phyloP scores from a whole-genome alignment of 2,888 invertebrate genomes.

The Melanostoma mellinum region DNA sequence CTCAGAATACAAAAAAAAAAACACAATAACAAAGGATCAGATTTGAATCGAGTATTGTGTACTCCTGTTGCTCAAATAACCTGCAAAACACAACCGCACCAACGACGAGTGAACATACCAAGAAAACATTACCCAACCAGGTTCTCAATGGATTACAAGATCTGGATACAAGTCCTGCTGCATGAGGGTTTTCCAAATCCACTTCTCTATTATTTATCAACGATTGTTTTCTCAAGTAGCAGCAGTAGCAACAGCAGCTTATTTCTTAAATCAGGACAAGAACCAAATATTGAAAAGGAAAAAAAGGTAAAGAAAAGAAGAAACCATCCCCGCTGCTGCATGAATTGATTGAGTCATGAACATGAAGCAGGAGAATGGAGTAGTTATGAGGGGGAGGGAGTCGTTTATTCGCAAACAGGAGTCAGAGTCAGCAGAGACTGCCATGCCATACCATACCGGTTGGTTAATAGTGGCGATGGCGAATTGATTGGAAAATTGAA shows the following conservation, averaged over 20 bases:
- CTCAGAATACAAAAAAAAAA: no score
- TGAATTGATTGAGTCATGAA: conserved; percentile 17
- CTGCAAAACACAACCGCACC: no score
- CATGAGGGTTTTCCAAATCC: conserved; percentile 19
- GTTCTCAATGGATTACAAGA: conserved; percentile 52
- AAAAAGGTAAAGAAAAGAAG: conserved; percentile 5
- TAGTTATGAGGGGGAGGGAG: not conserved
- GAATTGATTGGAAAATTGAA: conserved; percentile 73
- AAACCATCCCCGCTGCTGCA: not conserved
- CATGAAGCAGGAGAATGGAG: not conserved
- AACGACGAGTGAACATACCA: no score
- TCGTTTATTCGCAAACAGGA: conserved; percentile 26
- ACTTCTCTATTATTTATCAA: conserved; percentile 65
- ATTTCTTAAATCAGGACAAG: conserved; percentile 57
- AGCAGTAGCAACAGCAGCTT: conserved; percentile 38
- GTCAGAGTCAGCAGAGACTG: conserved; percentile 32
- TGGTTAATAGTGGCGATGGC: conserved; percentile 68
- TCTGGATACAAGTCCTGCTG: conserved; percentile 46
- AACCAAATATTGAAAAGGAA: conserved; percentile 4
- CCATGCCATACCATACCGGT: not conserved
- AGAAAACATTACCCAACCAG: no score
- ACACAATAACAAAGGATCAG: no score
- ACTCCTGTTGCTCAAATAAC: no score
- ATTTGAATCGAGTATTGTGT: no score
- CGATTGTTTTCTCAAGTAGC: conserved; percentile 70